Conservation (phyloP, 2,113 vertebrate genomes). For the Phalacrocorax pelagicus region DNA sequence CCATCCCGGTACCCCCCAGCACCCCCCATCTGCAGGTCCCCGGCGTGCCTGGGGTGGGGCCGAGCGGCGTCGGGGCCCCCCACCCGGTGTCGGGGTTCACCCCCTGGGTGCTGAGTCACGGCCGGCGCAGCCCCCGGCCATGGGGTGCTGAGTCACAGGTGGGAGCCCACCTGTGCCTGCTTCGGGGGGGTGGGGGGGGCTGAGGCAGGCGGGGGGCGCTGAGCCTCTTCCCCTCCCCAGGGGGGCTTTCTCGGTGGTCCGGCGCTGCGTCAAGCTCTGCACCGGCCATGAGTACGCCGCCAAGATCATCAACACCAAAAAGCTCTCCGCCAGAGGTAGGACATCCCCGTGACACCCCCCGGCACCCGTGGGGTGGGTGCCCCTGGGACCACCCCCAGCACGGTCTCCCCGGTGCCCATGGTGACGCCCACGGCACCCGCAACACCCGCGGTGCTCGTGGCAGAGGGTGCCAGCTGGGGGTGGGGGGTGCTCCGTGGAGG, state of each 20-base stretch:
- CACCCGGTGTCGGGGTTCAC: not conserved
- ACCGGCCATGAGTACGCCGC: constrained; percentile 93
- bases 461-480: not conserved
- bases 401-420: not conserved
- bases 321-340: constrained; percentile 95
- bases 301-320: constrained; percentile 99
- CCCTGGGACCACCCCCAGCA: not conserved
- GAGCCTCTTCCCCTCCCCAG: constrained; percentile 63
- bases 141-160: not conserved
- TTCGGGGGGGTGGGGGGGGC: not conserved
- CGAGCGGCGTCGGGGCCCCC: no score
- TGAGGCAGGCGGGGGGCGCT: not conserved
- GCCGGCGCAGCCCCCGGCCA: not conserved
- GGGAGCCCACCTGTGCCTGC: not conserved
- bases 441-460: not conserved
- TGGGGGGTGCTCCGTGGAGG: not conserved
- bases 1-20: no score
- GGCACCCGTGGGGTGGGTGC: not conserved
- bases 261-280: constrained; percentile 94
- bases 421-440: no score
- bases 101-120: not conserved
- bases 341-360: not conserved
- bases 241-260: constrained; percentile 95
- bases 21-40: not conserved
- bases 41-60: not conserved